Percentiles rank a stretch among this genome's conserved stretches.
These are phyloP conservation scores for Hippocampus kuda DNA, from an alignment of 2,797 vertebrate species.

Conservation along the genomic window DNA sequence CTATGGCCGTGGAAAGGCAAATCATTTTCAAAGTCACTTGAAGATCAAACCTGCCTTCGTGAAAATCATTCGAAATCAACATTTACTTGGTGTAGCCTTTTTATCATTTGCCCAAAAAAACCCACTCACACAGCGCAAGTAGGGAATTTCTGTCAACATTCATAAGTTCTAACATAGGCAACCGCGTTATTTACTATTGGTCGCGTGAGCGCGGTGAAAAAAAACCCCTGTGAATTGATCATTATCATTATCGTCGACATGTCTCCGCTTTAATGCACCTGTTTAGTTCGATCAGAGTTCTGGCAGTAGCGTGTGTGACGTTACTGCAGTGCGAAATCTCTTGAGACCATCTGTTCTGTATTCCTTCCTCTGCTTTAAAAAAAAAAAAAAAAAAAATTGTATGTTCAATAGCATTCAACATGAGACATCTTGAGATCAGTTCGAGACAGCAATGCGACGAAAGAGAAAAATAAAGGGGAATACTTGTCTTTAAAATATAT, in stretches of 20 bases:
- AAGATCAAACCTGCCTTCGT: conserved; percentile 54
- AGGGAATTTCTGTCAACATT: background rate
- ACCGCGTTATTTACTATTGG: background rate
- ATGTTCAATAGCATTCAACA: background rate
- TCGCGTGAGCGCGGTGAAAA: background rate
- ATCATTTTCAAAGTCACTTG: conserved; percentile 64
- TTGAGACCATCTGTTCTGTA: background rate
- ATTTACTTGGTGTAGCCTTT: background rate
- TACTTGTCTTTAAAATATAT: background rate
- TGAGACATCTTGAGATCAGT: background rate
- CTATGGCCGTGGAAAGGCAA: conserved; percentile 45
- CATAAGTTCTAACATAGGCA: background rate
- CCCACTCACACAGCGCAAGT: background rate
- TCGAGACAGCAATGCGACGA: background rate
- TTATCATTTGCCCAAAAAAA: background rate
- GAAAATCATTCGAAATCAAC: conserved; percentile 6
- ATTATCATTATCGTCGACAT: background rate
- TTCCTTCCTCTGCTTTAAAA: background rate
- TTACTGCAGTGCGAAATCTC: background rate
- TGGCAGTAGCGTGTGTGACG: background rate
- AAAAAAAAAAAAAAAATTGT: too few relatives aligned
- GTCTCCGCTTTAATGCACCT: background rate
- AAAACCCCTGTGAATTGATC: background rate
- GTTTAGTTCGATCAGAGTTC: background rate
- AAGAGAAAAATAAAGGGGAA: background rate